Base-by-base conservation (phyloP, 2,888 invertebrate genomes). In the Spicauda simplicius region DNA sequence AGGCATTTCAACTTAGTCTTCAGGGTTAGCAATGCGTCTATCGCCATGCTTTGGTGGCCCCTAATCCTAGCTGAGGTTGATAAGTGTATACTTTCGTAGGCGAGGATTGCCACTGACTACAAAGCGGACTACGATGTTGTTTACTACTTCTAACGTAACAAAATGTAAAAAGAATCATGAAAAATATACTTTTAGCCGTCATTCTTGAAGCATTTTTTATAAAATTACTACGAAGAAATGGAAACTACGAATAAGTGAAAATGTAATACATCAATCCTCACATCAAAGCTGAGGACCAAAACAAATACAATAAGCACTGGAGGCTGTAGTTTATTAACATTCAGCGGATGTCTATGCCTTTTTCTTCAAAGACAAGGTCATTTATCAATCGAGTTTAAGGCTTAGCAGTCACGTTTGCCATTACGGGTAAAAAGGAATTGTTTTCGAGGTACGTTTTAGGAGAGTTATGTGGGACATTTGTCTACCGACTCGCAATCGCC, bases 401-500 rank as follows among this genome's bases (percentile, higher is more conserved):
- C 60, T 69, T 68, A 64, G 56, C 66, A 68, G 70, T 74, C 77
- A 80, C 76, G 80, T 78, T 76, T 79, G 78, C 76, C 72, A 80
- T 80, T 80, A 71, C 75, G 16, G 19, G 63, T 41, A 58, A 63
- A 63, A 58, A 52, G 64, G 63, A 61, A 62, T 60, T 70, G 71
- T 71, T 68, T 63, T 56, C 60, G 56, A 55, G 70, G 73, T 70
- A 59, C 59, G 53, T 59, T 59, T 53, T 73, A 73, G 73, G 74
- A 80, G 83, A 84, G 74, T 81, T 78, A 86, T 85, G 78, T 71
- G 72, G 68, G 71, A 73, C 86, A 86, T 87, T 87, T 82, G 80
- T 87, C 84, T 77, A 73, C 75, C 71, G 73, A 71, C 75, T 66
- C 71, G 72, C 73, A 75, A 77, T 77, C 78, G 68, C 45, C 67